A percentile compares a stretch with the other conserved stretches of the same genome.
Conservation (phyloP, 1,140 invertebrate species). For the Solenopsis invicta region DNA sequence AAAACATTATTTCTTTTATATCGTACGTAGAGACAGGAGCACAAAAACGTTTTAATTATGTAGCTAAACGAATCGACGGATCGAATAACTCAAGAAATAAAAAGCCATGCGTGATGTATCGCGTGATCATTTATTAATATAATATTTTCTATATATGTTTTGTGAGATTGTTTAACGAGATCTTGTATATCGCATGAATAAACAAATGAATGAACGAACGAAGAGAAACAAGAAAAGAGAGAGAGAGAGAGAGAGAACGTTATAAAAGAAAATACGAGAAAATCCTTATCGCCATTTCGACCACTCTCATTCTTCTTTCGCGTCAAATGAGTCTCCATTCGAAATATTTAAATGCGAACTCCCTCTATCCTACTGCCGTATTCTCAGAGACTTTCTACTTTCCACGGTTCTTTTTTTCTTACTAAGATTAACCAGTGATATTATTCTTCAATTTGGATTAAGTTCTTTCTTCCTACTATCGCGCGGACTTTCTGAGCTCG, state of each 20-base stretch:
- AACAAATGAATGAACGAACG: background rate
- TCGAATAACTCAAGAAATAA: background rate
- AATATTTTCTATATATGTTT: background rate
- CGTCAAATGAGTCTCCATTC: conserved; percentile 23
- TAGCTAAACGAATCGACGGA: background rate
- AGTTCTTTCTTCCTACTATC: conserved; percentile 57
- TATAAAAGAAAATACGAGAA: conserved; percentile 38
- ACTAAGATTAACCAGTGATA: conserved; percentile 71
- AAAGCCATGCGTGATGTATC: background rate
- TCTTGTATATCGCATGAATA: conserved; percentile 14
- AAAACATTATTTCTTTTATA: conserved; percentile 32
- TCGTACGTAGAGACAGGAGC: background rate
- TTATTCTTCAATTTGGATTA: conserved; percentile 78
- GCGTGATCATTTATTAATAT: background rate
- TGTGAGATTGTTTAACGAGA: conserved; percentile 40
- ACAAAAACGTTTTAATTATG: conserved; percentile 12
- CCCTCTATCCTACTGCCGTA: conserved; percentile 23
- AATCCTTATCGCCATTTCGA: conserved; percentile 43
- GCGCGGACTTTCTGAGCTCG: conserved; percentile 38
- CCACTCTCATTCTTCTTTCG: conserved; percentile 21
- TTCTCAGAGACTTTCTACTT: conserved; percentile 50
- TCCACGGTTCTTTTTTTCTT: conserved; percentile 49
- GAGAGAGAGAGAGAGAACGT: background rate
- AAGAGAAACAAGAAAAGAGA: background rate
- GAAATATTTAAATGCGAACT: conserved; percentile 72